Evolutionary conservation across 37 sponge, comb jelly and placozoan genomes (phyloP), one percentile per base, ranked within the genome.

Genomic region (Diacarnus erythraeanus): DNA sequence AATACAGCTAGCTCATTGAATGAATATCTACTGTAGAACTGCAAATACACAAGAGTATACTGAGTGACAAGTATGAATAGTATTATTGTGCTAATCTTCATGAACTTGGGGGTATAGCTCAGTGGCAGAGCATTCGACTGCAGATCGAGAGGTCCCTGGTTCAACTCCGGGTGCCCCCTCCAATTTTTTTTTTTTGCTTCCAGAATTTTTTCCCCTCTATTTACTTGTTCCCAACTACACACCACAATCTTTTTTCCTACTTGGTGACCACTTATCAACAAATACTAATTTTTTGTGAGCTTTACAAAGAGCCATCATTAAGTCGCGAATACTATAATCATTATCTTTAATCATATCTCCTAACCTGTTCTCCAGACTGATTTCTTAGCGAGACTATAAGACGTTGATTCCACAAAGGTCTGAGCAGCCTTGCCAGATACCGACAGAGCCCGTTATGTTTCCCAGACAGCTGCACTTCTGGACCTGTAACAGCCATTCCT

Each of bases 81-180:
- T n/a, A n/a, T n/a, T n/a, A n/a, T n/a, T n/a, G n/a, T n/a, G n/a
- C n/a, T n/a, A n/a, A n/a, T n/a, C n/a, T n/a, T n/a, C n/a, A n/a
- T n/a, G 57, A 21, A n/a, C 58, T 26, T 69, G 96, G 96, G 96
- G 90, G 96, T 95, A 95, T 95, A 95, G 96, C 96, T 95, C 96
- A 95, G 96, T 95, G 96, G 96, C 89, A 95, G 96, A 95, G 96
- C 96, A 95, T 91, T 95, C 85, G 96, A 95, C 96, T 95, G 96
- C 96, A 95, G 96, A 95, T 95, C 96, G 85, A 95, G 90, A 91
- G 96, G 96, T 95, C 96, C 91, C 92, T 59, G 92, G 96, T 95
- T 95, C 92, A 95, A 95, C 65, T 82, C 92, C 92, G 92, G 92
- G 87, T 95, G 96, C 92, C 87, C 96, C 96, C 96, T 95, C 42